phyloP scores from a whole-genome alignment of 1,140 invertebrate genomes.

The Atta texana region DNA sequence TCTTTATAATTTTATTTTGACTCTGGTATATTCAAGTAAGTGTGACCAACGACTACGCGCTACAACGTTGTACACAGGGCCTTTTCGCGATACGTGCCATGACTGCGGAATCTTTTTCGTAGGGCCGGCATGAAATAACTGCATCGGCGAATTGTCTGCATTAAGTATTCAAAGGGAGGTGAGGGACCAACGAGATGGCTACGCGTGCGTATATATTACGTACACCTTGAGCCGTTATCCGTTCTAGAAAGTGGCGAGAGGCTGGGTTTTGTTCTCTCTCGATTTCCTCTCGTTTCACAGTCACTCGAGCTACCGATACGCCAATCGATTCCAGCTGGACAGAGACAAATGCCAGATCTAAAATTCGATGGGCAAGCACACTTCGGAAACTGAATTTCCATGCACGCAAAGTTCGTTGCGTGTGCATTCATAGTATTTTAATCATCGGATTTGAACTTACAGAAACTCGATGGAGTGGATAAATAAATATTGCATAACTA shows the following conservation, averaged over 20 bases:
- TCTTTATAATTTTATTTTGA: conserved; percentile 57
- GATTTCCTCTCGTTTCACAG: conserved; percentile 55
- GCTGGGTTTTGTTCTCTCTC: conserved; percentile 67
- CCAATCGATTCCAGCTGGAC: conserved; percentile 46
- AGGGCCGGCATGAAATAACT: conserved; percentile 83
- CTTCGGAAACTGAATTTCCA: conserved; percentile 54
- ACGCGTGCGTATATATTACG: conserved; percentile 76
- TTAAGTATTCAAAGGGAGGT: conserved; percentile 84
- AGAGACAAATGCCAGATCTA: conserved; percentile 52
- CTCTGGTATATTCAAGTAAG: conserved; percentile 56
- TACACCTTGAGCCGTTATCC: conserved; percentile 79
- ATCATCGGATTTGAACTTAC: conserved; percentile 17
- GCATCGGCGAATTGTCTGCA: conserved; percentile 85
- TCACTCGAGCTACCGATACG: conserved; percentile 58
- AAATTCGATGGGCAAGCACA: conserved; percentile 48
- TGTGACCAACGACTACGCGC: conserved; percentile 77
- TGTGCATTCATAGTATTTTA: conserved; percentile 38
- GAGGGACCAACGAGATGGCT: conserved; percentile 79
- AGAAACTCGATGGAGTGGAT: not conserved
- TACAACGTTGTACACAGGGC: conserved; percentile 56
- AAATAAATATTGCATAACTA: conserved; percentile 26
- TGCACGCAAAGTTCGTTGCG: conserved; percentile 37
- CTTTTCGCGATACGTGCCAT: conserved; percentile 78
- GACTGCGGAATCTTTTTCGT: conserved; percentile 81
- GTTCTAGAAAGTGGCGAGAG: conserved; percentile 72